These are phyloP conservation scores for Indicator indicator DNA, from an alignment of 2,113 vertebrate genomes.

Conservation along the genomic window DNA sequence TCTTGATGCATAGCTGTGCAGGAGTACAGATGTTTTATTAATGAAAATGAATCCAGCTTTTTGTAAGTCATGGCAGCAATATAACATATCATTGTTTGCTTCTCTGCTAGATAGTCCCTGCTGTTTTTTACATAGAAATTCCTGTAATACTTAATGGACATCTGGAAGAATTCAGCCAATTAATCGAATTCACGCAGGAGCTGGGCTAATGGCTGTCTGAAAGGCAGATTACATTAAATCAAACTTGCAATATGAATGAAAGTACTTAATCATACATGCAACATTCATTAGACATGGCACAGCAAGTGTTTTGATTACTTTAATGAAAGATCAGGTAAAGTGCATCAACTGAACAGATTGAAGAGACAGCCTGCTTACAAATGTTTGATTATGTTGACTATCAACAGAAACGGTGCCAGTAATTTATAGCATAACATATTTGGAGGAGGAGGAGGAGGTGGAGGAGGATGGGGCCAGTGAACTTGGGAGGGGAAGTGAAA, in stretches of 20 bases:
- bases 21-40: slow-evolving; percentile 87
- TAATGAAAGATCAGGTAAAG: slow-evolving; percentile 90
- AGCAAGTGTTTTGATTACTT: slow-evolving; percentile 86
- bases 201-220: slow-evolving; percentile 85
- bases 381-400: slow-evolving; percentile 86
- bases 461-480: slow-evolving; percentile 54
- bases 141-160: slow-evolving; percentile 88
- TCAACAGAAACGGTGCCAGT: slow-evolving; percentile 83
- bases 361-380: slow-evolving; percentile 84
- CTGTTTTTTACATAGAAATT: slow-evolving; percentile 86
- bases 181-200: slow-evolving; percentile 85
- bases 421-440: slow-evolving; percentile 83
- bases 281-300: slow-evolving; percentile 85
- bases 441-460: slow-evolving; percentile 46
- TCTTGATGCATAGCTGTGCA: slow-evolving; percentile 82
- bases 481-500: slow-evolving; percentile 58
- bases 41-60: slow-evolving; percentile 86
- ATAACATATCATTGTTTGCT: slow-evolving; percentile 85
- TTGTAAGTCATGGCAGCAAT: slow-evolving; percentile 86
- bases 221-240: slow-evolving; percentile 88
- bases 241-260: slow-evolving; percentile 88
- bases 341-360: slow-evolving; percentile 85
- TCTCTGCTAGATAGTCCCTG: slow-evolving; percentile 79
- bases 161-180: slow-evolving; percentile 90
- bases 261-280: slow-evolving; percentile 88